Evolutionary conservation across 2,113 vertebrate genomes (phyloP).

Genomic region (Corythornis cristatus): DNA sequence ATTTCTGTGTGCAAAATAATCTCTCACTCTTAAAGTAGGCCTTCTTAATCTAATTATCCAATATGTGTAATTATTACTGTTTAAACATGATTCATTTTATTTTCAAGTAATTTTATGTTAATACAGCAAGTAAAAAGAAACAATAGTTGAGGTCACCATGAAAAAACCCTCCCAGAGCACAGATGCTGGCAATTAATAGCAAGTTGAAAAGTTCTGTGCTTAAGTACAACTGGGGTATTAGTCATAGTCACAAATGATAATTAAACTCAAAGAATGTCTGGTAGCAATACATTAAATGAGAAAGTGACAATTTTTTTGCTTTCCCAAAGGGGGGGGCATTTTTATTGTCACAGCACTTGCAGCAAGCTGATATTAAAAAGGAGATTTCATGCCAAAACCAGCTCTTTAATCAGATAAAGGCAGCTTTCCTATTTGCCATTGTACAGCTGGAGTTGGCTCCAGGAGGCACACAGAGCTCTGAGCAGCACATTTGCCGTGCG

Average conservation of each 20-base stretch:
- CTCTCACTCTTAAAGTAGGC: neutral
- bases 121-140: neutral
- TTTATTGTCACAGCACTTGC: conserved; percentile 62
- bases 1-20: neutral
- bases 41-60: neutral
- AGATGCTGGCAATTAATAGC: neutral
- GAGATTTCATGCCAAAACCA: conserved; percentile 60
- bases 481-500: conserved; percentile 36
- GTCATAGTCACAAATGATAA: neutral
- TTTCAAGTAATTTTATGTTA: neutral
- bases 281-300: neutral
- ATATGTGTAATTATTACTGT: neutral
- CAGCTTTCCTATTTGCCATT: conserved; percentile 58
- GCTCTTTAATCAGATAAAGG: conserved; percentile 65
- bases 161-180: neutral
- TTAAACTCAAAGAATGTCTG: conserved; percentile 22
- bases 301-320: conserved; percentile 25
- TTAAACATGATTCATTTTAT: neutral
- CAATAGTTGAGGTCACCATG: neutral
- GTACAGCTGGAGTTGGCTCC: conserved; percentile 61
- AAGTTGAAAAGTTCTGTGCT: conserved; percentile 10
- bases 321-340: conserved; percentile 1
- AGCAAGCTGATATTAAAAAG: conserved; percentile 58
- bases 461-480: conserved; percentile 64
- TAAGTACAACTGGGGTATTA: neutral